phyloP scores from a whole-genome alignment of 2,797 vertebrate species.

The Microcaecilia unicolor region DNA sequence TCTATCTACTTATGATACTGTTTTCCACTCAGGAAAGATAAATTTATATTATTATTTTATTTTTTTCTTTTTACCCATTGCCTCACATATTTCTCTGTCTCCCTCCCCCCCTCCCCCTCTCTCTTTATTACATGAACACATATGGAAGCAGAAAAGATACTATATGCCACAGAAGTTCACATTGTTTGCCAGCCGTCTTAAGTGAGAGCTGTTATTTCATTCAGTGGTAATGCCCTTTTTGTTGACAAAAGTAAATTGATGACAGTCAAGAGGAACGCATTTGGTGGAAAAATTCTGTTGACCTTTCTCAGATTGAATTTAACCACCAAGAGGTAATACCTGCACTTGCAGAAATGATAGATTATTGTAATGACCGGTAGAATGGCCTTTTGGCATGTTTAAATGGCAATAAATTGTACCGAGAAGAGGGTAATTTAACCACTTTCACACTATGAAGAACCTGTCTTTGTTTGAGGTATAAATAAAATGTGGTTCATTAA shows the following conservation, averaged over 20 bases:
- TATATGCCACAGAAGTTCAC: conserved; percentile 11
- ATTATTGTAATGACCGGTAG: conserved; percentile 89
- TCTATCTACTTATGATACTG: too few species aligned
- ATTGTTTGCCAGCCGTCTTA: conserved; percentile 56
- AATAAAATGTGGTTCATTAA: conserved; percentile 79
- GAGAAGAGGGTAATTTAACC: conserved; percentile 70
- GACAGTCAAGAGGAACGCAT: conserved; percentile 64
- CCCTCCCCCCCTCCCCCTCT: too few species aligned
- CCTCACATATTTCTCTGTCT: too few species aligned
- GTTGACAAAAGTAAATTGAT: conserved; percentile 92
- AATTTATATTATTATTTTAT: too few species aligned
- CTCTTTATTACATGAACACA: background rate
- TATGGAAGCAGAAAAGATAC: conserved; percentile 2
- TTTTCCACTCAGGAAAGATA: too few species aligned
- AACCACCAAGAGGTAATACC: conserved; percentile 74
- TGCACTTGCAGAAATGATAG: conserved; percentile 88
- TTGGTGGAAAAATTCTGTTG: conserved; percentile 77
- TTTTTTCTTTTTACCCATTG: too few species aligned
- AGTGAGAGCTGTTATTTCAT: conserved; percentile 61
- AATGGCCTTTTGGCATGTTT: conserved; percentile 89
- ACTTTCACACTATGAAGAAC: conserved; percentile 49
- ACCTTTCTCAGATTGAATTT: conserved; percentile 93
- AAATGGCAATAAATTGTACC: conserved; percentile 92
- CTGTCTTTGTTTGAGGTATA: conserved; percentile 80
- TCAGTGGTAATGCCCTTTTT: conserved; percentile 69